phyloP scores from a whole-genome alignment of 1,140 invertebrate species.

The Uloborus diversus region DNA sequence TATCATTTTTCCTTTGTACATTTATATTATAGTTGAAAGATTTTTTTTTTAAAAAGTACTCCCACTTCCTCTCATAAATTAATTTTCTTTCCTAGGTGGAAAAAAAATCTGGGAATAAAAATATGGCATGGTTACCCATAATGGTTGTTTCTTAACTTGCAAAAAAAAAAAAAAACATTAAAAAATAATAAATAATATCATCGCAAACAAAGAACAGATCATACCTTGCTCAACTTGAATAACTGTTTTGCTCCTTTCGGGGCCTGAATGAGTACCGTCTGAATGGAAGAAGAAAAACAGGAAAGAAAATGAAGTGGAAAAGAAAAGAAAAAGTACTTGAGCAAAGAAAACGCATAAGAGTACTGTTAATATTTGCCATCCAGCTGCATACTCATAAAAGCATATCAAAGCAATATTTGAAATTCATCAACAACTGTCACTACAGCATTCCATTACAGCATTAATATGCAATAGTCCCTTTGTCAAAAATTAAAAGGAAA shows the following conservation, averaged over 20 bases:
- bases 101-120: too few relatives aligned
- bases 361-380: constrained; percentile 27
- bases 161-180: background rate
- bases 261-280: constrained; percentile 57
- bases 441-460: constrained; percentile 37
- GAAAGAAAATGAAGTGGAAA: constrained; percentile 42
- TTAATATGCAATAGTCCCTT: constrained; percentile 20
- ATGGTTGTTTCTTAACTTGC: too few relatives aligned
- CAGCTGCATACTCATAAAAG: constrained; percentile 13
- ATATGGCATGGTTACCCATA: too few relatives aligned
- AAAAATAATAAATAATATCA: background rate
- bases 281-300: constrained; percentile 46
- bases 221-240: constrained; percentile 61
- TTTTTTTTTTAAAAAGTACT: too few relatives aligned
- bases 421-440: background rate
- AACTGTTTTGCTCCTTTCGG: constrained; percentile 62
- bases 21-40: too few relatives aligned
- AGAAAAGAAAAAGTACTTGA: constrained; percentile 32
- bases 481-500: too few relatives aligned
- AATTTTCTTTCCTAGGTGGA: too few relatives aligned
- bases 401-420: constrained; percentile 1
- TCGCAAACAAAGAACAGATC: constrained; percentile 47
- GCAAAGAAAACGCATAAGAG: constrained; percentile 43
- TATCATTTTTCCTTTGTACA: too few relatives aligned
- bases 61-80: too few relatives aligned